phyloP scores from a whole-genome alignment of 2,797 vertebrate species.

The Sternarchorhynchus goeldii region DNA sequence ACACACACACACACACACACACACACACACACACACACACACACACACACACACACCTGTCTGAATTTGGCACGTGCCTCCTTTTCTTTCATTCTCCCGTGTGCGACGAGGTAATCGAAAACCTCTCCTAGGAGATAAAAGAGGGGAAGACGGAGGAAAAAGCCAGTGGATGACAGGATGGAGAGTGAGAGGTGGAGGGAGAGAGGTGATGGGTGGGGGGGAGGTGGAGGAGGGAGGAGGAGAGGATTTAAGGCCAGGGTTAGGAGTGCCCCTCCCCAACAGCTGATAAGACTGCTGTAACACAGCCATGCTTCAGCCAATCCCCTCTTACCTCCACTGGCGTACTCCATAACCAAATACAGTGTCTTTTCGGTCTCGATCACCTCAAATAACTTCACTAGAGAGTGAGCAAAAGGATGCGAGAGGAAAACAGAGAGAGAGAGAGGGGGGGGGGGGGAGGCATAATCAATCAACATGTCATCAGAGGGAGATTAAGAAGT shows the following conservation, averaged over 20 bases:
- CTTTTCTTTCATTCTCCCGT: conserved; percentile 99
- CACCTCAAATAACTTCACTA: conserved; percentile 96
- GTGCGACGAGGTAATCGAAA: conserved; percentile 98
- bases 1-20: conserved; percentile 67
- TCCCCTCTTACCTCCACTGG: conserved; percentile 81
- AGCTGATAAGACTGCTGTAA: conserved; percentile 18
- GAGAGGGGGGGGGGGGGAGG: conserved; percentile 8
- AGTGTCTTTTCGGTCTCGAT: conserved; percentile 95
- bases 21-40: too few species aligned
- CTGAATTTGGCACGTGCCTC: conserved; percentile 99
- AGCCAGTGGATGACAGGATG: background rate
- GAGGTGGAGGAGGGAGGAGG: background rate
- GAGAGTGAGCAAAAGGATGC: conserved; percentile 14
- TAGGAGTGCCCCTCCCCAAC: background rate
- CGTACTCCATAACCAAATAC: conserved; percentile 95
- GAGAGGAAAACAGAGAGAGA: background rate
- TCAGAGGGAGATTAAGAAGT: conserved; percentile 2
- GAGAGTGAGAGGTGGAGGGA: conserved; percentile 2
- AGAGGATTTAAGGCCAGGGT: conserved; percentile 7
- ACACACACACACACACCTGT: conserved; percentile 77
- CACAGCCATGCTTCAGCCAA: too few species aligned
- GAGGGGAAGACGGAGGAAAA: background rate
- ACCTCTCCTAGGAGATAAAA: conserved; percentile 85
- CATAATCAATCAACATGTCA: conserved; percentile 38
- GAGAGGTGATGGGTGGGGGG: background rate